phyloP scores from a whole-genome alignment of 2,113 vertebrate species.

The Rostratula benghalensis region DNA sequence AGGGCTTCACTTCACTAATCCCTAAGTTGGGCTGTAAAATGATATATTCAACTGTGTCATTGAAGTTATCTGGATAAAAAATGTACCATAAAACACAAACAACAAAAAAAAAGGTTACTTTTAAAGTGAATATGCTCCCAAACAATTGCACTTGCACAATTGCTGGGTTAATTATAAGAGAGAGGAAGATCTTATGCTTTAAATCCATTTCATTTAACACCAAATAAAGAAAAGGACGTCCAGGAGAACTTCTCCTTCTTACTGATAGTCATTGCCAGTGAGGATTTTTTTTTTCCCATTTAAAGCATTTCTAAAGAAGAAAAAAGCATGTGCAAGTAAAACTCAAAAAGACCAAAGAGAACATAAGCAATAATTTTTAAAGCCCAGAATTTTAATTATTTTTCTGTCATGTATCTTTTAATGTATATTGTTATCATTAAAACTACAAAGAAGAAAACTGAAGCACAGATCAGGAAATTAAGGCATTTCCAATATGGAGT shows the following conservation, averaged over 20 bases:
- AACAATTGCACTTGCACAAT: not conserved
- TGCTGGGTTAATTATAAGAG: not conserved
- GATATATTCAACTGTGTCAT: not conserved
- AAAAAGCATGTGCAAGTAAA: not conserved
- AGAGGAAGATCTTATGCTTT: not conserved
- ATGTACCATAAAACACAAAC: not conserved
- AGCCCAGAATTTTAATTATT: not conserved
- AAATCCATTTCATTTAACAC: not conserved
- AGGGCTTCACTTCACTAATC: not conserved
- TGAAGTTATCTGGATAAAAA: not conserved
- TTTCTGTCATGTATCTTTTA: not conserved
- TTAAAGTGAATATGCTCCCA: not conserved
- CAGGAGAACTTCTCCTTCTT: not conserved
- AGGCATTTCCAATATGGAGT: not conserved
- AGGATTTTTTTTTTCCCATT: not conserved
- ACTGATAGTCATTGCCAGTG: not conserved
- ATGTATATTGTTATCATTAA: not conserved
- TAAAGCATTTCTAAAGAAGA: not conserved
- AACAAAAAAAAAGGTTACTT: not conserved
- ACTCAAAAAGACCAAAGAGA: not conserved
- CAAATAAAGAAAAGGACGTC: not conserved
- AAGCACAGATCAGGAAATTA: not conserved
- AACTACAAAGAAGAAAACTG: not conserved
- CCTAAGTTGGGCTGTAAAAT: not conserved
- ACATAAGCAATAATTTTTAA: not conserved